These are phyloP conservation scores for Cephus pulcher DNA, from an alignment of 2,888 invertebrate genomes.

Conservation along the genomic window DNA sequence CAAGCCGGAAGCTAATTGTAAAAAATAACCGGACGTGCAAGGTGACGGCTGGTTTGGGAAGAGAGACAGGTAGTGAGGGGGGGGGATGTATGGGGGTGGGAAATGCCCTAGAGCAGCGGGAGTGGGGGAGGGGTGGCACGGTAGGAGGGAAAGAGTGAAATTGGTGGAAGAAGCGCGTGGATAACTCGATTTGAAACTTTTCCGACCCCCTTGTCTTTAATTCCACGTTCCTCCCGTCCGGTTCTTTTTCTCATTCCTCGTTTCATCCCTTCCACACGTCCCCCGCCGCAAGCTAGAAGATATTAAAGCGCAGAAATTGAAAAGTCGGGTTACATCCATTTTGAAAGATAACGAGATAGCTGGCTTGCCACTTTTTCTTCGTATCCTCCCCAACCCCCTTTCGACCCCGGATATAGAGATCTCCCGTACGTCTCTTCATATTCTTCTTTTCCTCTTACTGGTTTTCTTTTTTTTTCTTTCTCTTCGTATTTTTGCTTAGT, in stretches of 20 bases:
- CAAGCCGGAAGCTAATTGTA: background rate
- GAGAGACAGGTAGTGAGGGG: background rate
- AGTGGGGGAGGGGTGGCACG: too few species aligned
- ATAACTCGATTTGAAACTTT: constrained; percentile 7
- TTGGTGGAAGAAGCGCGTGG: constrained; percentile 3
- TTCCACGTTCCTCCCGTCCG: background rate
- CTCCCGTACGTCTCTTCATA: too few species aligned
- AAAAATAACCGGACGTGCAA: background rate
- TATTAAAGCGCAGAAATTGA: constrained; percentile 1
- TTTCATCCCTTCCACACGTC: background rate
- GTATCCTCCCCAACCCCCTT: background rate
- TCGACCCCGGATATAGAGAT: background rate
- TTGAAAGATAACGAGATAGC: background rate
- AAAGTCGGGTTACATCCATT: background rate
- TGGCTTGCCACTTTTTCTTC: background rate
- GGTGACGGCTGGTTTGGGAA: background rate
- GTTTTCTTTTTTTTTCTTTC: background rate
- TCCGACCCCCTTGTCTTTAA: background rate
- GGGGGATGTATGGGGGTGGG: background rate
- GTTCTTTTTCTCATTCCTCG: background rate
- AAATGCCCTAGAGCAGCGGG: background rate
- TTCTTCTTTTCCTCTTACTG: background rate
- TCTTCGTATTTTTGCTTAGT: background rate
- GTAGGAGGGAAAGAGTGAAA: background rate
- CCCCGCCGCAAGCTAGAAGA: background rate